phyloP scores from a whole-genome alignment of 1,140 invertebrate genomes.

The Brachionus paranguensis region DNA sequence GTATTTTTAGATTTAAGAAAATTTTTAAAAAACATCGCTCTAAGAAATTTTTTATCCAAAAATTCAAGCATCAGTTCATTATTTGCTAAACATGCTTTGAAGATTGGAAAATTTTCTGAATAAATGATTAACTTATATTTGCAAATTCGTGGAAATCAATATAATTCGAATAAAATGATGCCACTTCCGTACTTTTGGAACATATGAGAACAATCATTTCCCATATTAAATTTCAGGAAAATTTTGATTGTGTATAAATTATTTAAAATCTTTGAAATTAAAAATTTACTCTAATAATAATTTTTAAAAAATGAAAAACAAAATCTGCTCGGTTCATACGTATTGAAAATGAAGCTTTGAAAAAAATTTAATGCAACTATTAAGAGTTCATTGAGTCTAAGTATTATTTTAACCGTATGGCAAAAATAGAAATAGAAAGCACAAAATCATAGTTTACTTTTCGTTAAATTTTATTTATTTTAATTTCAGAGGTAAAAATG shows the following conservation, averaged over 20 bases:
- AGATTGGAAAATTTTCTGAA: not conserved
- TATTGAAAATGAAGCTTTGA: not conserved
- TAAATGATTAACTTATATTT: not conserved
- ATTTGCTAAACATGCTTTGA: not conserved
- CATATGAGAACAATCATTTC: not conserved
- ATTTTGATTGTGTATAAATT: not conserved
- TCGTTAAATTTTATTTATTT: not conserved
- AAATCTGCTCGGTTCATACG: not conserved
- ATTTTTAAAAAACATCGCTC: not conserved
- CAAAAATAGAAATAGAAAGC: not conserved
- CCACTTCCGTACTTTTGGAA: not conserved
- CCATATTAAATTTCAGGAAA: not conserved
- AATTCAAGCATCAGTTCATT: not conserved
- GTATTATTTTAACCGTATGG: not conserved
- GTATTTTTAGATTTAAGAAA: not conserved
- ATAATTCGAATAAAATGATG: not conserved
- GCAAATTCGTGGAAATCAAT: not conserved
- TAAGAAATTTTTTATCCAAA: not conserved
- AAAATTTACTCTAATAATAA: not conserved
- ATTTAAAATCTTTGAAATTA: not conserved
- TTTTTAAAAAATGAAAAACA: not conserved
- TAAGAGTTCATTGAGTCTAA: constrained; percentile 11
- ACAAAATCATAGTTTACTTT: constrained; percentile 1
- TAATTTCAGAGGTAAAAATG: not conserved
- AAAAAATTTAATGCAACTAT: constrained; percentile 21